These are phyloP conservation scores for Dromiciops gliroides DNA, from an alignment of 2,113 vertebrate species.

Conservation along the genomic window DNA sequence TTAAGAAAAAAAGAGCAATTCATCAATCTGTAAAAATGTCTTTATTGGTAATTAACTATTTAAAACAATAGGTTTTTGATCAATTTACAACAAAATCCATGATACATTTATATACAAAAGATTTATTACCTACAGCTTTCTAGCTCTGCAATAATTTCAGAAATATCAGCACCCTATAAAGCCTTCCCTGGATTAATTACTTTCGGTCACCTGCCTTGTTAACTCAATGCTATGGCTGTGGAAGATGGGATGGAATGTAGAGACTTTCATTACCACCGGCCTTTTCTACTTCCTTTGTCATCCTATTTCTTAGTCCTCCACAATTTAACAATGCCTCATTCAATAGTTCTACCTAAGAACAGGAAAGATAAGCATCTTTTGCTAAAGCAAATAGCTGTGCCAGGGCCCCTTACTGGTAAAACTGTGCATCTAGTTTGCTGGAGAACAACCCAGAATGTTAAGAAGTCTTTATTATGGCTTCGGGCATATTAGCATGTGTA, in stretches of 20 bases:
- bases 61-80: constrained; percentile 52
- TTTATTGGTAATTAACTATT: constrained; percentile 66
- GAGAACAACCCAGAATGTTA: neutral
- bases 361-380: neutral
- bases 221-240: neutral
- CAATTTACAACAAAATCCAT: neutral
- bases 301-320: neutral
- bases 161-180: neutral
- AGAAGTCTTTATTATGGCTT: neutral
- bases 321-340: neutral
- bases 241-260: neutral
- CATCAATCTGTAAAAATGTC: constrained; percentile 19
- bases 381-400: neutral
- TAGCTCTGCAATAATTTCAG: neutral
- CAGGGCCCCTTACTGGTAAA: neutral
- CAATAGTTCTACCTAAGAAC: neutral
- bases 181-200: neutral
- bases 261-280: neutral
- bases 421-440: neutral
- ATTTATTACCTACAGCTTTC: too few relatives aligned
- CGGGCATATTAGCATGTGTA: neutral
- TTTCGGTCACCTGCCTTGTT: neutral
- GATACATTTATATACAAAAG: neutral
- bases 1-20: neutral
- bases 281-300: neutral